phyloP scores from a whole-genome alignment of 1,140 invertebrate genomes.

The Procambarus clarkii region DNA sequence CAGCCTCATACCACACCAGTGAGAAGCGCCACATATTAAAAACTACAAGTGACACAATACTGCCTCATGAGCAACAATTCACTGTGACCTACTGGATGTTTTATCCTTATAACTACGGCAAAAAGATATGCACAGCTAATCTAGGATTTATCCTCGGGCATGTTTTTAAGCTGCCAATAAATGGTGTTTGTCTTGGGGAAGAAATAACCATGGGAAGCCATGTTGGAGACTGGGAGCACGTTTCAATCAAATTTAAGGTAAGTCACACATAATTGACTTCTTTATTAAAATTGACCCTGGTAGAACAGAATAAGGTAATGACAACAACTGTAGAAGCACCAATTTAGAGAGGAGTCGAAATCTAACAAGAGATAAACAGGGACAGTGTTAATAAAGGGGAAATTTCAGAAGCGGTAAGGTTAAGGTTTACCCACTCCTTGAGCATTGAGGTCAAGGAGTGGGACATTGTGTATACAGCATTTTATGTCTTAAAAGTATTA shows the following conservation, averaged over 20 bases:
- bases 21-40: background rate
- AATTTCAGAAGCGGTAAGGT: no score
- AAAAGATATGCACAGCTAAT: conserved; percentile 39
- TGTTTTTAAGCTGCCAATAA: conserved; percentile 22
- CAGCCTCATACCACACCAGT: background rate
- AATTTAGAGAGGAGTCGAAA: no score
- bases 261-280: background rate
- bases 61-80: conserved; percentile 21
- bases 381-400: no score
- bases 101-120: conserved; percentile 54
- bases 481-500: no score
- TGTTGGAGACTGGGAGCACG: conserved; percentile 60
- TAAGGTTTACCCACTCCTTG: no score
- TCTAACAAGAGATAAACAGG: no score
- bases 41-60: background rate
- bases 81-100: conserved; percentile 59
- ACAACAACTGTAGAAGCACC: no score
- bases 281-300: no score
- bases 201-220: conserved; percentile 50
- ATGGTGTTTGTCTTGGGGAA: conserved; percentile 43
- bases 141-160: conserved; percentile 35
- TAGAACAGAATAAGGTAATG: no score
- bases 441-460: no score
- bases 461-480: no score
- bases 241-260: conserved; percentile 49